phyloP scores from a whole-genome alignment of 1,140 invertebrate species.

The Bombus sylvicola region DNA sequence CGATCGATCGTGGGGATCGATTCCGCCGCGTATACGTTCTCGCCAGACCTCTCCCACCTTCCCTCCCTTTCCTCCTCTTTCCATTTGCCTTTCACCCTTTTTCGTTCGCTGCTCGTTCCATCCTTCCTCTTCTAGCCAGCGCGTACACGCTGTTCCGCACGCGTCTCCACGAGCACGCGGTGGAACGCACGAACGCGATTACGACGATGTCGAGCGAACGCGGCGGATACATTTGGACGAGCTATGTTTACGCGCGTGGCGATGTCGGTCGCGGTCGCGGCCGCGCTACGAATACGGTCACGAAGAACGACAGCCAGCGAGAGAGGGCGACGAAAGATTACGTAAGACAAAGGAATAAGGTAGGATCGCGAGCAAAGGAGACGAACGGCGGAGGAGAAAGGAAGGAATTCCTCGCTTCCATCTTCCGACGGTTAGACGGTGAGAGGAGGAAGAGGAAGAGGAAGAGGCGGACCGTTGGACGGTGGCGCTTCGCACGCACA shows the following conservation, averaged over 20 bases:
- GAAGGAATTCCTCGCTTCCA: neutral
- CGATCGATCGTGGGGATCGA: conserved; percentile 69
- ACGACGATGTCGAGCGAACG: neutral
- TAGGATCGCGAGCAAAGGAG: neutral
- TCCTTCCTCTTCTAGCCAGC: neutral
- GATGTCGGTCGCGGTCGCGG: too few relatives aligned
- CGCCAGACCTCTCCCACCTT: conserved; percentile 15
- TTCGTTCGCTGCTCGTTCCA: neutral
- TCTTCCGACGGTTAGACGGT: neutral
- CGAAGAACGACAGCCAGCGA: neutral
- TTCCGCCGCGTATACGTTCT: conserved; percentile 50
- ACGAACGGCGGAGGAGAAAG: neutral
- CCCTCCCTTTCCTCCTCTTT: neutral
- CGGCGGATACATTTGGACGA: conserved; percentile 7
- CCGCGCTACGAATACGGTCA: conserved; percentile 29
- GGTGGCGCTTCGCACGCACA: conserved; percentile 69
- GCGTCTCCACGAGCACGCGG: neutral
- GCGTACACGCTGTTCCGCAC: neutral
- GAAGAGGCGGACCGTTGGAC: conserved; percentile 1
- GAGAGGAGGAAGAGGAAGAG: neutral
- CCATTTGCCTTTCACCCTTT: neutral
- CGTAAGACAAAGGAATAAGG: neutral
- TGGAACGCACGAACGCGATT: too few relatives aligned
- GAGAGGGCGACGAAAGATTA: neutral
- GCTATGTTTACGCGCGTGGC: conserved; percentile 48